Conservation (phyloP, 2,888 invertebrate species). For the Eupelmus urozonus region DNA sequence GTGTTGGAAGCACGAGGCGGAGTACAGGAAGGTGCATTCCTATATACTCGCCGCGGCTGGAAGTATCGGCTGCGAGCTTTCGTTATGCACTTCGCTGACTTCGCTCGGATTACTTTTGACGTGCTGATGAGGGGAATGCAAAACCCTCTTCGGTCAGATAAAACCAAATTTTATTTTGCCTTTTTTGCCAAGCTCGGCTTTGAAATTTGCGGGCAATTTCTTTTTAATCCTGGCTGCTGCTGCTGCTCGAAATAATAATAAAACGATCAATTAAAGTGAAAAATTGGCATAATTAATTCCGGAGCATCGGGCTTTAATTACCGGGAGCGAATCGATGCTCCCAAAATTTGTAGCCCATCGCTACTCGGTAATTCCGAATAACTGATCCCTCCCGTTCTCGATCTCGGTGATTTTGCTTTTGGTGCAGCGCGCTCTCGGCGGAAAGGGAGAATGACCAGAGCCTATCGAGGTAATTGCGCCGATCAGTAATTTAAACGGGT, state of each 20-base stretch:
- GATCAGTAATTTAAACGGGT: constrained; percentile 30
- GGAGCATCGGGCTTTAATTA: background rate
- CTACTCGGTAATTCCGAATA: background rate
- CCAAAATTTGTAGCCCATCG: no score
- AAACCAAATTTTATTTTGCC: background rate
- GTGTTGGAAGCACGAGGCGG: background rate
- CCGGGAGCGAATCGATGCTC: no score
- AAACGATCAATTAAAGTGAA: background rate
- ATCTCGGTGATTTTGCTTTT: constrained; percentile 12
- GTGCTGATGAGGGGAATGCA: background rate
- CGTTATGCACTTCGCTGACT: constrained; percentile 27
- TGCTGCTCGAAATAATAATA: background rate
- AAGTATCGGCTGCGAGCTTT: constrained; percentile 13
- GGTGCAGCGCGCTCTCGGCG: background rate
- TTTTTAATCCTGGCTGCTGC: no score
- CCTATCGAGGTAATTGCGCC: constrained; percentile 8
- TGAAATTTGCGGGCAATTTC: no score
- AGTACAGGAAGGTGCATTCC: constrained; percentile 3
- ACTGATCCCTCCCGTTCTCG: no score
- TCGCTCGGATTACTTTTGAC: background rate
- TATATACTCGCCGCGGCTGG: background rate
- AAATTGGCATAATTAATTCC: background rate
- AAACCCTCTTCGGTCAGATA: background rate
- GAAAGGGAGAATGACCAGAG: constrained; percentile 1
- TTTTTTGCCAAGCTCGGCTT: background rate